Percentiles rank a stretch among this genome's conserved stretches.
Evolutionary conservation across 2,113 vertebrate genomes (phyloP).

Genomic region (Ptychochromis oligacanthus): DNA sequence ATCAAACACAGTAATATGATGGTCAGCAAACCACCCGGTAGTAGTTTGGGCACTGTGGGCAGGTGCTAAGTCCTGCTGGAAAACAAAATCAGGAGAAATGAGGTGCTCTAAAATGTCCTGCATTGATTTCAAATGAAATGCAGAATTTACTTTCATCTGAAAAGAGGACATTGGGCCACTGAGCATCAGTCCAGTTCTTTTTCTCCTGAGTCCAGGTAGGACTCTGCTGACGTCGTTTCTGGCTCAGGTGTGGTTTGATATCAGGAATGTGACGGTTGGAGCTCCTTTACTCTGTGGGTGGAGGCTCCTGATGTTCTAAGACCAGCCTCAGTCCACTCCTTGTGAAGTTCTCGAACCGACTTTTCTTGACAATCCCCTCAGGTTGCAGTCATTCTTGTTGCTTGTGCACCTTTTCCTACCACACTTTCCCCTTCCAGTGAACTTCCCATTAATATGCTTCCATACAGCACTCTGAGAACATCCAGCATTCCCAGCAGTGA

Average conservation of each 20-base stretch:
- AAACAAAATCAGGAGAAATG: neutral
- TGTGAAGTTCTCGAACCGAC: neutral
- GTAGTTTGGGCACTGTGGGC: neutral
- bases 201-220: neutral
- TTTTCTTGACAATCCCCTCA: neutral
- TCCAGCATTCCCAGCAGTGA: neutral
- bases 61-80: neutral
- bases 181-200: neutral
- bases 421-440: no score
- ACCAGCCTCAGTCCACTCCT: neutral
- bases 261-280: neutral
- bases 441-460: neutral
- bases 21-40: neutral
- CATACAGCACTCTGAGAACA: neutral
- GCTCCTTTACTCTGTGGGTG: neutral
- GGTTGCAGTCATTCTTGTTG: neutral
- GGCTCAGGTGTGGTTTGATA: neutral
- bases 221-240: no score
- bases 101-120: no score
- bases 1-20: neutral
- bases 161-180: no score
- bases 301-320: neutral
- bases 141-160: no score
- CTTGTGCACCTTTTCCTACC: neutral
- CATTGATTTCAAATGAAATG: no score